Evolutionary conservation across 2,888 invertebrate genomes (phyloP).

Genomic region (Brenthis daphne): DNA sequence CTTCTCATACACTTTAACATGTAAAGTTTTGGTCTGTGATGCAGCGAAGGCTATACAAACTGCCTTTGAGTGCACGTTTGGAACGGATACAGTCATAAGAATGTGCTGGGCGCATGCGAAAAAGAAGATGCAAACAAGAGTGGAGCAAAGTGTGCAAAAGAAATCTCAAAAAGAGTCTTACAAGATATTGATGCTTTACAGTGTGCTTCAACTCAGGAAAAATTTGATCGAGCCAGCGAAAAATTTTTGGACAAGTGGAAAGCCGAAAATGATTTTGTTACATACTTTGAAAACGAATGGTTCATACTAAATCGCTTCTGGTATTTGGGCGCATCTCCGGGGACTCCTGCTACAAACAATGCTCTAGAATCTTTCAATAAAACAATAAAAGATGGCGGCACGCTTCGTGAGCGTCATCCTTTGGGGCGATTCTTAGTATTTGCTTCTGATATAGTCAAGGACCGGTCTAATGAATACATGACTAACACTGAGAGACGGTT

Average conservation of each 20-base stretch:
- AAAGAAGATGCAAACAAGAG: conserved; percentile 42
- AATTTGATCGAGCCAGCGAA: conserved; percentile 43
- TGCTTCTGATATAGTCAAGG: conserved; percentile 38
- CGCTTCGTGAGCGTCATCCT: conserved; percentile 36
- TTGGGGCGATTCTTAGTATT: conserved; percentile 39
- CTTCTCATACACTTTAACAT: conserved; percentile 31
- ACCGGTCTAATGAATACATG: conserved; percentile 33
- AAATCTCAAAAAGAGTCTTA: conserved; percentile 37
- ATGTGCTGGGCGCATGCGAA: conserved; percentile 47
- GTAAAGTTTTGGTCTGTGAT: conserved; percentile 38
- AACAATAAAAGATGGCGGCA: conserved; percentile 35
- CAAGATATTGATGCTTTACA: conserved; percentile 42
- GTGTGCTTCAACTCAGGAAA: conserved; percentile 37
- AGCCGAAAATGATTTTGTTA: conserved; percentile 29
- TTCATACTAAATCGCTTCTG: conserved; percentile 34
- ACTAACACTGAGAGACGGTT: conserved; percentile 13
- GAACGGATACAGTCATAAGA: conserved; percentile 38
- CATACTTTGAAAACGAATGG: conserved; percentile 34
- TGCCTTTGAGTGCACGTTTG: conserved; percentile 40
- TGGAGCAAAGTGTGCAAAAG: conserved; percentile 38
- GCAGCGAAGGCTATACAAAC: conserved; percentile 40
- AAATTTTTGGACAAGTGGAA: conserved; percentile 41
- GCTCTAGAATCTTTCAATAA: conserved; percentile 28
- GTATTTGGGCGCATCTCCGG: conserved; percentile 36
- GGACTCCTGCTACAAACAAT: conserved; percentile 37